These are phyloP conservation scores for Acomys russatus DNA, from an alignment of 2,797 vertebrate genomes.

Conservation along the genomic window DNA sequence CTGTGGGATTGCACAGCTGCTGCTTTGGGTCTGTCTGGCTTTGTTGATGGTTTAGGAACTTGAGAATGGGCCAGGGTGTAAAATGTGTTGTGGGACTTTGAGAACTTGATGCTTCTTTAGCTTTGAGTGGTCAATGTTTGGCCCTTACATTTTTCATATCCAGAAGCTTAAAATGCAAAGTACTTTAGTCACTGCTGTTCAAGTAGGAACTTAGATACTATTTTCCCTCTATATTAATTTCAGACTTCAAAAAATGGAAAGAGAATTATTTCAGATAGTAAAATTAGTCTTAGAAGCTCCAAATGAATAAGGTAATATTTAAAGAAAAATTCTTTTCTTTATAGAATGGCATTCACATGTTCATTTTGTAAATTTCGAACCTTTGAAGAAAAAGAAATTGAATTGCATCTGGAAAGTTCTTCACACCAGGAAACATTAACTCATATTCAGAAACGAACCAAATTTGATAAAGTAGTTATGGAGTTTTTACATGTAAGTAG, in stretches of 20 bases:
- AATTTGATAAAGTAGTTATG: constrained; percentile 94
- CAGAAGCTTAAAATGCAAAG: background rate
- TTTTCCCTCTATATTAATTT: constrained; percentile 41
- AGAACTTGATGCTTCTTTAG: background rate
- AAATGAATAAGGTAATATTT: constrained; percentile 58
- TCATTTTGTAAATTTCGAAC: constrained; percentile 94
- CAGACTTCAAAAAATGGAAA: constrained; percentile 33
- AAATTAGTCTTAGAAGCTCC: constrained; percentile 60
- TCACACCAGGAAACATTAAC: constrained; percentile 92
- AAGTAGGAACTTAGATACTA: constrained; percentile 7
- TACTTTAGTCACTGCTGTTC: background rate
- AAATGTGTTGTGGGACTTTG: constrained; percentile 49
- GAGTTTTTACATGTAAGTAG: constrained; percentile 93
- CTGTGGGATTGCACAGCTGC: background rate
- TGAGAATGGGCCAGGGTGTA: constrained; percentile 49
- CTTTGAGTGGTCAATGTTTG: constrained; percentile 35
- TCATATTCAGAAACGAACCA: constrained; percentile 94
- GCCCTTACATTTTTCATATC: background rate
- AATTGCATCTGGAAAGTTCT: constrained; percentile 92
- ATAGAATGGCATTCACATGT: constrained; percentile 93
- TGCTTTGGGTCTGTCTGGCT: background rate
- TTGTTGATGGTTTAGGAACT: constrained; percentile 48
- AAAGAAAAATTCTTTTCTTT: constrained; percentile 71
- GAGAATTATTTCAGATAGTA: constrained; percentile 46
- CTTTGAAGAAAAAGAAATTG: constrained; percentile 93